phyloP scores from a whole-genome alignment of 2,113 vertebrate genomes.

The Hippocampus comes region DNA sequence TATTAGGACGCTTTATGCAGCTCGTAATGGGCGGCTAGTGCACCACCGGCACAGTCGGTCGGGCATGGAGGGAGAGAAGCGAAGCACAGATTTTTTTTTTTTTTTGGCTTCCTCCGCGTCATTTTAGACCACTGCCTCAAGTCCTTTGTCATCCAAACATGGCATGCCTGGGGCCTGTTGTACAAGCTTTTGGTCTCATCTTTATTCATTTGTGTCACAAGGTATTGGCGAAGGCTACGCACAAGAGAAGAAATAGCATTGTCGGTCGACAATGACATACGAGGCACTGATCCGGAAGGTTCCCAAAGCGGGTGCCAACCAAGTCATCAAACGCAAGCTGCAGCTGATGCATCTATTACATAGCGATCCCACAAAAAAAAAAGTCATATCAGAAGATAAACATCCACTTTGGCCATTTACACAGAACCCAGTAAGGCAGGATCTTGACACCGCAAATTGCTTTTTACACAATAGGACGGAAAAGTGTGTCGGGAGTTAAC shows the following conservation, averaged over 20 bases:
- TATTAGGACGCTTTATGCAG: slow-evolving; percentile 55
- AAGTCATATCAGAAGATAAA: no score
- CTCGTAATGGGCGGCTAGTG: slow-evolving; percentile 41
- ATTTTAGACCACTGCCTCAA: slow-evolving; percentile 12
- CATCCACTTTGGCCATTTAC: no score
- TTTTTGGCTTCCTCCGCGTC: slow-evolving; percentile 15
- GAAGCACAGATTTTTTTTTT: slow-evolving; percentile 2
- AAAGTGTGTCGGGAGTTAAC: no score
- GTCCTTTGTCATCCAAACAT: slow-evolving; percentile 27
- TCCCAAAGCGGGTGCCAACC: not conserved
- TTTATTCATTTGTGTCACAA: slow-evolving; percentile 1
- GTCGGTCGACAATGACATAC: not conserved
- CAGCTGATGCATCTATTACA: no score
- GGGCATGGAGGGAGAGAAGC: slow-evolving; percentile 31
- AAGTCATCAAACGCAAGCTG: no score
- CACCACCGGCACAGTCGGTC: slow-evolving; percentile 32
- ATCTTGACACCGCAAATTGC: no score
- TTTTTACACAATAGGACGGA: no score
- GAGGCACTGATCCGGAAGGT: not conserved
- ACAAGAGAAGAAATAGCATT: not conserved
- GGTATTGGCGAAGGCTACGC: slow-evolving; percentile 7
- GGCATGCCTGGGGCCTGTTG: slow-evolving; percentile 4
- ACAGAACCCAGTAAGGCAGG: no score
- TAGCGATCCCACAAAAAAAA: no score
- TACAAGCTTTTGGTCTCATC: slow-evolving; percentile 2